Evolutionary conservation across 2,113 vertebrate genomes (phyloP).

Genomic region (Chaenogobius annularis): DNA sequence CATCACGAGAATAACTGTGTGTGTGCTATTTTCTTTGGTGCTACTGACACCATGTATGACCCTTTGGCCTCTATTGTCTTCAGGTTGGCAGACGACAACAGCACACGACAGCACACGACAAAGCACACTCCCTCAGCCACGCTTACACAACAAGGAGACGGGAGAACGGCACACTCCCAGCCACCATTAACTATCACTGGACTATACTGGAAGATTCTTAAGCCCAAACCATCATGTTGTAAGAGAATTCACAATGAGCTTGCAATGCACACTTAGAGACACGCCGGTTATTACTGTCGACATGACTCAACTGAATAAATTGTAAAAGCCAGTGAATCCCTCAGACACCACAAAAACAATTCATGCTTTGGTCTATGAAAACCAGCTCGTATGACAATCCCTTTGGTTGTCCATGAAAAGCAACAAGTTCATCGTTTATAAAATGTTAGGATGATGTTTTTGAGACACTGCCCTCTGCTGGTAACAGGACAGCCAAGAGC

Average conservation of each 20-base stretch:
- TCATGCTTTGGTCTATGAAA: background rate
- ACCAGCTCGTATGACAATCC: background rate
- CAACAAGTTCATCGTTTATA: background rate
- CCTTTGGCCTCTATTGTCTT: conserved; percentile 30
- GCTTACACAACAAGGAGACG: conserved; percentile 1
- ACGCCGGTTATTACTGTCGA: background rate
- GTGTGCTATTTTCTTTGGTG: background rate
- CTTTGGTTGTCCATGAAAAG: background rate
- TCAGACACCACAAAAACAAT: background rate
- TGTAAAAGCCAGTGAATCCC: background rate
- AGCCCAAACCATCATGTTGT: background rate
- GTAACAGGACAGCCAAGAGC: conserved; percentile 7
- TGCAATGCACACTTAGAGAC: background rate
- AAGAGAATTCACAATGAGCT: background rate
- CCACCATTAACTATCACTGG: background rate
- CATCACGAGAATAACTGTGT: background rate
- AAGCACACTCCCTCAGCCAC: background rate
- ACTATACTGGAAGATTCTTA: background rate
- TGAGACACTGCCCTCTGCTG: conserved; percentile 63
- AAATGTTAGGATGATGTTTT: background rate
- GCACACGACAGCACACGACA: background rate
- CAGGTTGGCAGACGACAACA: conserved; percentile 1
- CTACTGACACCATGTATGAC: background rate
- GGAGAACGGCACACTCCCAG: conserved; percentile 5
- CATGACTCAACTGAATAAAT: background rate